Evolutionary conservation across 2,113 vertebrate genomes (phyloP).

Genomic region (Pao palembangensis): DNA sequence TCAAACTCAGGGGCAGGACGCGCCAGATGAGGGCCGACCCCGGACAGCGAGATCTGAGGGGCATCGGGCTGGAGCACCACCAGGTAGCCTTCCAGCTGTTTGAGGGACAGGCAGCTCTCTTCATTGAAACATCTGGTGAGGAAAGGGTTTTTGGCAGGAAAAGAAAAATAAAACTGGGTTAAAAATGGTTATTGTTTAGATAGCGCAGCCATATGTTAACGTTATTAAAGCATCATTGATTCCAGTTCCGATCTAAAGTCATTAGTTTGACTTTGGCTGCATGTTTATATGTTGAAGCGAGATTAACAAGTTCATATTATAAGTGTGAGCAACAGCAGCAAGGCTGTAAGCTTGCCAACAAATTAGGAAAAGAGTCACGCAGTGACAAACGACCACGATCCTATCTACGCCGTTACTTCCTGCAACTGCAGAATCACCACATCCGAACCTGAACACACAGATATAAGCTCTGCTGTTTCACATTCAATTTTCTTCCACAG

Average conservation of each 20-base stretch:
- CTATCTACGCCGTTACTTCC: too few species aligned
- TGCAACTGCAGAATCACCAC: too few species aligned
- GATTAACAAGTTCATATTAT: too few species aligned
- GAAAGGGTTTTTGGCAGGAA: constrained; percentile 4
- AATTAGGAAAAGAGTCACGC: too few species aligned
- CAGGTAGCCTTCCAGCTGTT: constrained; percentile 91
- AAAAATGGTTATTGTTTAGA: neutral
- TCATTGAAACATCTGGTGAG: constrained; percentile 89
- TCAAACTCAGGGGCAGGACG: constrained; percentile 89
- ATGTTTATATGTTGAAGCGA: too few species aligned
- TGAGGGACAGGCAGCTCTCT: constrained; percentile 92
- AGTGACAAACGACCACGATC: too few species aligned
- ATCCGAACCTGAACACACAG: too few species aligned
- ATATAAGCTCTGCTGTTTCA: too few species aligned
- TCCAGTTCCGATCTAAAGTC: too few species aligned
- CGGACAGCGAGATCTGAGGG: constrained; percentile 91
- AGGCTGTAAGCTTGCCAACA: too few species aligned
- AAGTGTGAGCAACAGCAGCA: too few species aligned
- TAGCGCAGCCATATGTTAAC: neutral
- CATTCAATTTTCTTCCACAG: constrained; percentile 13
- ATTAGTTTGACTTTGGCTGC: too few species aligned
- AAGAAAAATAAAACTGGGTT: neutral
- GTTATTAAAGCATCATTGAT: neutral
- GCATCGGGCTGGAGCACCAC: constrained; percentile 96
- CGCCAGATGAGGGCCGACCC: constrained; percentile 86